phyloP scores from a whole-genome alignment of 2,113 vertebrate species.

The Cyanocitta stelleri region DNA sequence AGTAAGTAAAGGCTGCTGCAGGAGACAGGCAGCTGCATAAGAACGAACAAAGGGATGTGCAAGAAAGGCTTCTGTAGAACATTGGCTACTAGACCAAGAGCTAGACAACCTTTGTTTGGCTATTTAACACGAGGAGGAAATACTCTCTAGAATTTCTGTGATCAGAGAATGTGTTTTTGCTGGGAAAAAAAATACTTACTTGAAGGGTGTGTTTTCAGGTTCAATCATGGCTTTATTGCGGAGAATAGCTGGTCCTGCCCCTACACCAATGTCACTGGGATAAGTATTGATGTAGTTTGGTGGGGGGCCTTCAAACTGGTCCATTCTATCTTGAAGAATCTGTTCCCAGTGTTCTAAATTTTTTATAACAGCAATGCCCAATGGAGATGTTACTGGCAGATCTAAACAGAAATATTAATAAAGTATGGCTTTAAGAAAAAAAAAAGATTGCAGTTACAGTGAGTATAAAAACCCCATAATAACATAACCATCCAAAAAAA shows the following conservation, averaged over 20 bases:
- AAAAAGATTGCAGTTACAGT: neutral
- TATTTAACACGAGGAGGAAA: neutral
- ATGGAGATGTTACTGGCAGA: constrained; percentile 89
- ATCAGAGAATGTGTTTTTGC: neutral
- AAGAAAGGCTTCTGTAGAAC: neutral
- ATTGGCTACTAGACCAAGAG: neutral
- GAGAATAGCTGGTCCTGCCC: constrained; percentile 86
- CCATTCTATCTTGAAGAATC: constrained; percentile 88
- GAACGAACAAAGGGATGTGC: neutral
- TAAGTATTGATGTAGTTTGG: constrained; percentile 94
- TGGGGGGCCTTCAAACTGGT: constrained; percentile 92
- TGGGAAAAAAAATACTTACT: constrained; percentile 70
- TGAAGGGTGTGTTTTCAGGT: constrained; percentile 97
- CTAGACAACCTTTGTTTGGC: neutral
- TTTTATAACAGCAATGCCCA: constrained; percentile 90
- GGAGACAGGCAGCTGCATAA: neutral
- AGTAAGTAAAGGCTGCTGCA: neutral
- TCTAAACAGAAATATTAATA: constrained; percentile 73
- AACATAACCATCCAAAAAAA: neutral
- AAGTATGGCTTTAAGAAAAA: neutral
- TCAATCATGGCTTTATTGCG: constrained; percentile 97
- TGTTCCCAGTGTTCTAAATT: constrained; percentile 96
- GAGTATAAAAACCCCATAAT: neutral
- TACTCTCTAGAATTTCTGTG: neutral
- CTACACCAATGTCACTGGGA: constrained; percentile 80